Conservation (phyloP, 2,797 vertebrate genomes). For the Aythya fuligula region DNA sequence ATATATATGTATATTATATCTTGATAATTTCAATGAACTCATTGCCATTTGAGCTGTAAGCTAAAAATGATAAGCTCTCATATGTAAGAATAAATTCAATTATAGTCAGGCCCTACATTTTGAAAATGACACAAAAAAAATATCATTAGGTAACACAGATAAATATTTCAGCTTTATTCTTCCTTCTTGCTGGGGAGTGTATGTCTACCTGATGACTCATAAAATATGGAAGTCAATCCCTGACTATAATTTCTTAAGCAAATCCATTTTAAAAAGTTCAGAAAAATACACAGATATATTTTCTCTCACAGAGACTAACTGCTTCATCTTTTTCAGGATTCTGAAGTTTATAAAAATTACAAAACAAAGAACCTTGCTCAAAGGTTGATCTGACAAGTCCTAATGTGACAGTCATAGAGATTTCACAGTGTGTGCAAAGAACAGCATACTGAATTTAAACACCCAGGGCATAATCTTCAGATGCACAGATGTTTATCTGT, state of each 20-base stretch:
- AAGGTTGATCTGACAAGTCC: neutral
- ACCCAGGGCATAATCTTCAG: neutral
- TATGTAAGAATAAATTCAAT: neutral
- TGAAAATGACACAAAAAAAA: neutral
- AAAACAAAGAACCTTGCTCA: neutral
- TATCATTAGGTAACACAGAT: neutral
- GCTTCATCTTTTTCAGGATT: neutral
- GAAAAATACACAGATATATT: neutral
- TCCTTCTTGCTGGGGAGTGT: neutral
- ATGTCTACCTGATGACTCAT: neutral
- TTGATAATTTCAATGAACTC: neutral
- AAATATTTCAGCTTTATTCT: neutral
- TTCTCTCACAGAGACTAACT: neutral
- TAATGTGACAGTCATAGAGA: neutral
- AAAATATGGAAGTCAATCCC: neutral
- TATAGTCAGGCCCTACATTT: neutral
- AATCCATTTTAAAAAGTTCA: neutral
- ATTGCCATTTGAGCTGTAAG: neutral
- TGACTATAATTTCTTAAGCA: neutral
- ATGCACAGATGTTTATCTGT: neutral
- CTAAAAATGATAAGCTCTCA: too few species aligned
- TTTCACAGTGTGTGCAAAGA: neutral
- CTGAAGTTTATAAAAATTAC: neutral
- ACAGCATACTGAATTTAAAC: neutral
- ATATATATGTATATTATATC: neutral